phyloP scores from a whole-genome alignment of 2,113 vertebrate genomes.

The Petrocephalus zakoni region DNA sequence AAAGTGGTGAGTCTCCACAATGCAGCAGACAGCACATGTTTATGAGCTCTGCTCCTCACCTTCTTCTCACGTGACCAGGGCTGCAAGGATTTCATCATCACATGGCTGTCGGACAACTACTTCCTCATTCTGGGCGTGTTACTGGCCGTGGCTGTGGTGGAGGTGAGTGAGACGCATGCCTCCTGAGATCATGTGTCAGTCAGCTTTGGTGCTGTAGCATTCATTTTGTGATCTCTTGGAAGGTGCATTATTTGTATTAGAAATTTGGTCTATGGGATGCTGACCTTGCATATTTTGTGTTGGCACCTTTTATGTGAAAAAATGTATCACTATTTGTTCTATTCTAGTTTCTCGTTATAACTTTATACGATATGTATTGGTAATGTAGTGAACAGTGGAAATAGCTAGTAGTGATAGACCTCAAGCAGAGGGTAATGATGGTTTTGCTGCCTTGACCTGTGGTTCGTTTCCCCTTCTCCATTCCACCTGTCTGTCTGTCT shows the following conservation, averaged over 20 bases:
- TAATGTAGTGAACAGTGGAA: not conserved
- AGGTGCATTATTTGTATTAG: not conserved
- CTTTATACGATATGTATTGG: not conserved
- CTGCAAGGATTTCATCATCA: not conserved
- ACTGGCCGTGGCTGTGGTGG: constrained; percentile 30
- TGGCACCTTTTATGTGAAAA: not conserved
- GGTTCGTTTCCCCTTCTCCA: not conserved
- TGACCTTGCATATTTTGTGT: not conserved
- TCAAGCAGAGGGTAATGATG: not conserved
- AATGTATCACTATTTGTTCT: not conserved
- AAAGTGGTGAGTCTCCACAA: constrained; percentile 1
- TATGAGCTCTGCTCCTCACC: not conserved
- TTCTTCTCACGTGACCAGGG: constrained; percentile 16
- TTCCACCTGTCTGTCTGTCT: constrained; percentile 11
- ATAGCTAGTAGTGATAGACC: not conserved
- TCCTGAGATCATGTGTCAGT: not conserved
- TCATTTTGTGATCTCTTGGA: not conserved
- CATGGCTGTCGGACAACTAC: constrained; percentile 20
- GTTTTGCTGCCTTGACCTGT: not conserved
- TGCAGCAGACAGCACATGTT: not conserved
- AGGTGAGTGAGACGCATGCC: constrained; percentile 31
- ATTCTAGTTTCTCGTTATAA: not conserved
- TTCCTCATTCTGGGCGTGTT: constrained; percentile 20
- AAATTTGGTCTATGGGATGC: not conserved
- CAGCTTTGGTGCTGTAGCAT: not conserved